Evolutionary conservation across 2,888 invertebrate genomes (phyloP), one percentile per base, ranked within the genome.

Genomic region (Mesoligia furuncula): DNA sequence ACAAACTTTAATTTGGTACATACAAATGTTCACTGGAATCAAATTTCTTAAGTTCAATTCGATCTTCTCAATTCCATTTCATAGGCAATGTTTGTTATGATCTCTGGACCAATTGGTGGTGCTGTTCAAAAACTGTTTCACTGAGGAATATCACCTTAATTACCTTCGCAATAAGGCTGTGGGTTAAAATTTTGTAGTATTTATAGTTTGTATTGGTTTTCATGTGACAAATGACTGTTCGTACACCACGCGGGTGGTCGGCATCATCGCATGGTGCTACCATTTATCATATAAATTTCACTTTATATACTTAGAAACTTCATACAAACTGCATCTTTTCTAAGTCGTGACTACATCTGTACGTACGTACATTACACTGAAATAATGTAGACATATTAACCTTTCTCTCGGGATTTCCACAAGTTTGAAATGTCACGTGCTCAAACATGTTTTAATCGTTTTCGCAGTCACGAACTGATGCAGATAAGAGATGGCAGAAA

Each of bases 251-350:
- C 92, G 94, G 95, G 95, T 93, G 96, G 95, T 92, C 95, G 87
- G 80, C 85, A 89, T 89, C 87, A 89, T 87, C 88, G 81, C 83
- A 88, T 89, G 90, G 91, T 90, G 85, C 84, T 87, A 83, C 90
- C 84, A 94, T 95, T 93, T 91, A 94, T 95, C 93, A 95, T 90
- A 91, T 87, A 91, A 91, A 92, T 95, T 95, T 96, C 94, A 94
- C 95, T 94, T 90, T 87, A 90, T 87, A 86, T 83, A 61, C 77
- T 77, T 84, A 86, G 87, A 89, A 90, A 85, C 85, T 86, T 86
- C 75, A 86, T 85, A 78, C 77, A 82, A 80, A 81, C 79, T 85
- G 79, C 79, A 83, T 87, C 83, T 91, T 92, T 88, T 91, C 92
- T 91, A 90, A 91, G 89, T 93, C 93, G 93, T 93, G 93, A 93